These are phyloP conservation scores for Cyaniris semiargus DNA, from an alignment of 2,888 invertebrate genomes.

Conservation along the genomic window DNA sequence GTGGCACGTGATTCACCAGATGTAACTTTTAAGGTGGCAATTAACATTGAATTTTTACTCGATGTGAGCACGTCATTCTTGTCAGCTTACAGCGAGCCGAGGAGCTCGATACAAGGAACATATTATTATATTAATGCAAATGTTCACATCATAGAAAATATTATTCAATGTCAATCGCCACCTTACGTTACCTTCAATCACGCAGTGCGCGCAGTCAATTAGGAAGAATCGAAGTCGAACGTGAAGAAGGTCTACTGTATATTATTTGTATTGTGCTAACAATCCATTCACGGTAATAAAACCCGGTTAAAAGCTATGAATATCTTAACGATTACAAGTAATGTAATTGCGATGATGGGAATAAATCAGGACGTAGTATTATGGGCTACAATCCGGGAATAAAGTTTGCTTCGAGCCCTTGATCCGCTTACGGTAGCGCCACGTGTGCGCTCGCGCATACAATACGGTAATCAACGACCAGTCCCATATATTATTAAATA, in stretches of 20 bases:
- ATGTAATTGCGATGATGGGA: constrained; percentile 60
- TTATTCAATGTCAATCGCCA: neutral
- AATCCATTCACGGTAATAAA: constrained; percentile 35
- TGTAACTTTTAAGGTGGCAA: too few relatives aligned
- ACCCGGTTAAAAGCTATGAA: constrained; percentile 35
- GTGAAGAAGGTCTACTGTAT: neutral
- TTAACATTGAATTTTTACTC: too few relatives aligned
- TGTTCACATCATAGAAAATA: neutral
- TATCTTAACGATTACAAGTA: constrained; percentile 53
- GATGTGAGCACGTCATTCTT: too few relatives aligned
- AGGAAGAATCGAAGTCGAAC: neutral
- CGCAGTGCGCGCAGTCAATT: neutral
- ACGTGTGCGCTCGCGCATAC: constrained; percentile 54
- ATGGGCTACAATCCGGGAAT: constrained; percentile 26
- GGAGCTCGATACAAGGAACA: too few relatives aligned
- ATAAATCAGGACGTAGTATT: constrained; percentile 62
- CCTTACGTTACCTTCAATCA: neutral
- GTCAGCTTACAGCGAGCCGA: too few relatives aligned
- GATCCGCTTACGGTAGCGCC: constrained; percentile 50
- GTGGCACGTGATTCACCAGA: too few relatives aligned
- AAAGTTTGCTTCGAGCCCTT: constrained; percentile 39
- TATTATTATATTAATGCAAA: too few relatives aligned
- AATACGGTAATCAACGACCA: constrained; percentile 56
- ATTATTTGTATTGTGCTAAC: neutral
- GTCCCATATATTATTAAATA: constrained; percentile 45